A percentile compares a stretch with the other conserved stretches of the same genome.
phyloP scores from a whole-genome alignment of 2,888 invertebrate species.

The Cephus nigrinus region DNA sequence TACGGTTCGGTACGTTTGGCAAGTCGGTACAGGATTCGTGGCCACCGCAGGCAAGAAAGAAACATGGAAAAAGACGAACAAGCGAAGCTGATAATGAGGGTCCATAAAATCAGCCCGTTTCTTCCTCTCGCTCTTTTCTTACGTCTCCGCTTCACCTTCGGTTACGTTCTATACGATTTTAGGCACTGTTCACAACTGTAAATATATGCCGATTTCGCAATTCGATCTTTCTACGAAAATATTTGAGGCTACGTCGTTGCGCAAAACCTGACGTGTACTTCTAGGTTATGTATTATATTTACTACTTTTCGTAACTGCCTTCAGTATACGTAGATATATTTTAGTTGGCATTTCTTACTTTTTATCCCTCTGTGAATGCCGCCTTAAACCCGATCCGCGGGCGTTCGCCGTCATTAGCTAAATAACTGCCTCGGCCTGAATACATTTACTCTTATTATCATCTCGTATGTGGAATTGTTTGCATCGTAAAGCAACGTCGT shows the following conservation, averaged over 20 bases:
- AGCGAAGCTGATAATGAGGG: slow-evolving; percentile 33
- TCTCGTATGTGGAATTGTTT: slow-evolving; percentile 20
- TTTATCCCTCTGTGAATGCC: neutral
- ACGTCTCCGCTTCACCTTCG: neutral
- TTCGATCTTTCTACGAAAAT: neutral
- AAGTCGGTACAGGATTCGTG: neutral
- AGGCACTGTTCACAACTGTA: neutral
- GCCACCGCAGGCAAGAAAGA: slow-evolving; percentile 25
- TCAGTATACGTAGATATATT: neutral
- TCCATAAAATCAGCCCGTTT: slow-evolving; percentile 39
- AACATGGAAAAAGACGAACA: slow-evolving; percentile 24
- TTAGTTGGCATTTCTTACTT: neutral
- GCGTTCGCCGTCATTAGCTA: slow-evolving; percentile 33
- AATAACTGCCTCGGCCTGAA: slow-evolving; percentile 31
- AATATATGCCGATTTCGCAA: neutral
- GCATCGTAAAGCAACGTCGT: slow-evolving; percentile 31
- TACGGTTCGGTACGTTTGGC: neutral
- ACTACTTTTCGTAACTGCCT: neutral
- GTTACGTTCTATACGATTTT: neutral
- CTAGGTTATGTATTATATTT: neutral
- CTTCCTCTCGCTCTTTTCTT: slow-evolving; percentile 19
- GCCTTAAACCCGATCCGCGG: slow-evolving; percentile 3
- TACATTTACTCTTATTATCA: slow-evolving; percentile 31
- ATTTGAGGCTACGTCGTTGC: neutral
- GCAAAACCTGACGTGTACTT: neutral